These are phyloP conservation scores for Haliclystus octoradiatus DNA, from an alignment of 30 jellyfish, hydroid and myxozoan genomes.

Conservation along the genomic window DNA sequence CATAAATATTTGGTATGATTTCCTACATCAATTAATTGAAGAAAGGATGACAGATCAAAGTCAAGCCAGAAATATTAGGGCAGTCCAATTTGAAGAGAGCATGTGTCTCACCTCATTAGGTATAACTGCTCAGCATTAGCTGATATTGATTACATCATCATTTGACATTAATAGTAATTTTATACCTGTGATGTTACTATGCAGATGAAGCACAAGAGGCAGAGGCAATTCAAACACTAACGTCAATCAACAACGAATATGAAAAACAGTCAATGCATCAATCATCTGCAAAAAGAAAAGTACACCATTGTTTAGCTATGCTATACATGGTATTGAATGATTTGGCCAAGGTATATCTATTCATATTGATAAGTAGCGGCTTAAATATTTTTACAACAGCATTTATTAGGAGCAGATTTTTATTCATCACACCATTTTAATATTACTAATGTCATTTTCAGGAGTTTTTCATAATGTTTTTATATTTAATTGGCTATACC, in stretches of 20 bases:
- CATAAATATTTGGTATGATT: slow-evolving; percentile 75
- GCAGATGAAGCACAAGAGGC: slow-evolving; percentile 95
- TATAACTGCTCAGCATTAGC: too few species aligned
- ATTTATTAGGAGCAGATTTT: too few species aligned
- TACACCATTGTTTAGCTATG: slow-evolving; percentile 65
- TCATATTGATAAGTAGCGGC: too few species aligned
- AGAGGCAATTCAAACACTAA: slow-evolving; percentile 64
- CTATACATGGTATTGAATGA: slow-evolving; percentile 44
- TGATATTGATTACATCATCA: too few species aligned
- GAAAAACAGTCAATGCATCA: slow-evolving; percentile 61
- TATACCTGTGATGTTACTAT: not conserved
- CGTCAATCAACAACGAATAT: slow-evolving; percentile 60
- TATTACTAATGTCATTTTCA: too few species aligned
- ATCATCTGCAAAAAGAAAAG: slow-evolving; percentile 32
- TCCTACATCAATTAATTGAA: slow-evolving; percentile 33
- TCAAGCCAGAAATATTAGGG: slow-evolving; percentile 77
- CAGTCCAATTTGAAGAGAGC: slow-evolving; percentile 77
- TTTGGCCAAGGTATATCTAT: slow-evolving; percentile 44
- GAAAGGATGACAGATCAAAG: slow-evolving; percentile 58
- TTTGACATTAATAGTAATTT: too few species aligned
- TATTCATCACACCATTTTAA: too few species aligned
- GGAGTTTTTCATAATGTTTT: too few species aligned
- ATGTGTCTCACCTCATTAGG: too few species aligned
- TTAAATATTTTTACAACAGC: too few species aligned
- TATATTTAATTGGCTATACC: too few species aligned